phyloP scores from a whole-genome alignment of 2,113 vertebrate genomes.

The Plecotus auritus region DNA sequence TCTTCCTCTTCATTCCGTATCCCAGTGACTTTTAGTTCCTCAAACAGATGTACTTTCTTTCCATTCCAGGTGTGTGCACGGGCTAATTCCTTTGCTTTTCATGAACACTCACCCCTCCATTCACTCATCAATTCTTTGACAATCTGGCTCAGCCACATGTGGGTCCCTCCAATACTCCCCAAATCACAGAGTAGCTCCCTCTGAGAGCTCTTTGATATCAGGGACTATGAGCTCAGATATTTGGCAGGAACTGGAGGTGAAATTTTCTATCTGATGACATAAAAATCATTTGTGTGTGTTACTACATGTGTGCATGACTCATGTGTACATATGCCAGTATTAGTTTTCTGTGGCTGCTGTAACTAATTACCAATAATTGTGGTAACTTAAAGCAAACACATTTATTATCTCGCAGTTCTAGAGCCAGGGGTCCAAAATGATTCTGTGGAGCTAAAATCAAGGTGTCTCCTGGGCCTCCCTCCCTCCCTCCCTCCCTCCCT shows the following conservation, averaged over 20 bases:
- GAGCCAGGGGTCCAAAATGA: neutral
- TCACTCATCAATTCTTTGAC: neutral
- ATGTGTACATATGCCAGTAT: rapidly evolving
- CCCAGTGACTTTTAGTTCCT: neutral
- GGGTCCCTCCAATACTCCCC: rapidly evolving
- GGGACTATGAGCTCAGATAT: rapidly evolving
- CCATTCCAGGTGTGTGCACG: neutral
- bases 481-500: neutral
- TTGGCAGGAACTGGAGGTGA: neutral
- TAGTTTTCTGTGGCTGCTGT: neutral
- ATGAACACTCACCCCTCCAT: no score
- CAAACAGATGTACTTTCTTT: rapidly evolving
- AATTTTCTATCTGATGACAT: no score
- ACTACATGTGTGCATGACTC: neutral
- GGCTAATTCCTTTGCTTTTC: no score
- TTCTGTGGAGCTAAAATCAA: neutral
- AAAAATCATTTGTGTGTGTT: no score
- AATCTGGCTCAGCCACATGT: neutral
- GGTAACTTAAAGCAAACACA: neutral
- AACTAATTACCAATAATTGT: neutral
- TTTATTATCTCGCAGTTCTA: neutral
- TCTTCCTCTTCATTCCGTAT: neutral
- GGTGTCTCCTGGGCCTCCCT: rapidly evolving
- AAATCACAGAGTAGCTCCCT: rapidly evolving
- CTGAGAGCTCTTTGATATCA: no score